phyloP scores from a whole-genome alignment of 1,140 invertebrate genomes.

The Bombus superbus region DNA sequence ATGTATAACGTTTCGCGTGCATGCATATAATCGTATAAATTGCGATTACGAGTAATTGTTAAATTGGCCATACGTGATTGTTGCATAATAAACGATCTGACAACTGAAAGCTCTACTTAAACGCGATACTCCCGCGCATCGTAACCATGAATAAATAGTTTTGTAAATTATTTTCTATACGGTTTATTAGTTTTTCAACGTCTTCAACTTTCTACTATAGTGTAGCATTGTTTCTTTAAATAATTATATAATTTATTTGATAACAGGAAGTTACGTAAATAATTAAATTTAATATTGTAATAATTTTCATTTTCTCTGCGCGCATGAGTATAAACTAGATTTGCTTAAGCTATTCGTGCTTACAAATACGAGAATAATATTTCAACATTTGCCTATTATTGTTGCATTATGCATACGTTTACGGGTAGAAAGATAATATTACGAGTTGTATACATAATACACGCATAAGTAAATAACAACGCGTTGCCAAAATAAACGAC shows the following conservation, averaged over 20 bases:
- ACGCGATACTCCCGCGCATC: too few relatives aligned
- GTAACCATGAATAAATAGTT: background rate
- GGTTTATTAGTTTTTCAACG: background rate
- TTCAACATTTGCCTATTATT: background rate
- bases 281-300: background rate
- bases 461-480: background rate
- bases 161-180: background rate
- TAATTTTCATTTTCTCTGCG: background rate
- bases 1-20: background rate
- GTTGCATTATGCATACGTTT: background rate
- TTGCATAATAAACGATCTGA: background rate
- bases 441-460: too few relatives aligned
- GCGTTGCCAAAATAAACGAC: too few relatives aligned
- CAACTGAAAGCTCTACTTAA: background rate
- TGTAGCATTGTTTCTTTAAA: background rate
- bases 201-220: background rate
- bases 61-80: background rate
- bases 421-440: background rate
- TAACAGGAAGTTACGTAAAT: background rate
- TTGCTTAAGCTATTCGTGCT: background rate
- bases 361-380: background rate
- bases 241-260: background rate
- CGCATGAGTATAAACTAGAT: background rate
- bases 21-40: background rate
- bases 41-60: background rate